Percentiles rank a stretch among this genome's conserved stretches.
These are phyloP conservation scores for Halcyon senegalensis DNA, from an alignment of 2,113 vertebrate genomes.

Conservation along the genomic window DNA sequence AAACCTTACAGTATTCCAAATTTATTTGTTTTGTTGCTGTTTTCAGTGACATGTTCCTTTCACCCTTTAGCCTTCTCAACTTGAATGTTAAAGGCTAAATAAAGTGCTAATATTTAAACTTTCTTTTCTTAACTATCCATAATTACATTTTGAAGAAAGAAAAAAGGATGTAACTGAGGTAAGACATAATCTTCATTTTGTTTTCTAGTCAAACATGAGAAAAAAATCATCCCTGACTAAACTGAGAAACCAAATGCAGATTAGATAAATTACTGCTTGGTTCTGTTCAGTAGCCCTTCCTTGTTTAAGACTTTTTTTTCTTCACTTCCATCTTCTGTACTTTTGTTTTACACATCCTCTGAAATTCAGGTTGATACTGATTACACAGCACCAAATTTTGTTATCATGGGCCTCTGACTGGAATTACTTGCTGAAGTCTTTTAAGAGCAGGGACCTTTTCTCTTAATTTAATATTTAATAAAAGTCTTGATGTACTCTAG, in stretches of 20 bases:
- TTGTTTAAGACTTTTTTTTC: background rate
- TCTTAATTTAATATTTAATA: background rate
- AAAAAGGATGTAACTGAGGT: fast-evolving
- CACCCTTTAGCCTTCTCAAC: background rate
- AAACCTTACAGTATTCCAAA: background rate
- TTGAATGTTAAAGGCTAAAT: background rate
- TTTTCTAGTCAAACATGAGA: background rate
- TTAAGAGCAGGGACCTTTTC: background rate
- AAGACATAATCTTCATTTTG: background rate
- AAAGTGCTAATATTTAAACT: background rate
- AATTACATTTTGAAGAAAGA: background rate
- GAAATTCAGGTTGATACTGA: fast-evolving
- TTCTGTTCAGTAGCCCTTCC: background rate
- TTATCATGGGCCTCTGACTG: background rate
- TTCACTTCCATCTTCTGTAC: background rate
- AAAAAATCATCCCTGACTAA: background rate
- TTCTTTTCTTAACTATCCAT: background rate
- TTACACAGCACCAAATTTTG: background rate
- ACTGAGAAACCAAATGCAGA: background rate
- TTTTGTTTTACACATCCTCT: background rate
- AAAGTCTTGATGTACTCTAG: background rate
- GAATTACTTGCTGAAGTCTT: background rate
- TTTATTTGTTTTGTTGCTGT: background rate
- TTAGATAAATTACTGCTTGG: background rate
- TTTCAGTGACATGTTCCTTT: background rate